Base-by-base conservation (phyloP, 2,113 vertebrate genomes). In the Pachyramphus minor region DNA sequence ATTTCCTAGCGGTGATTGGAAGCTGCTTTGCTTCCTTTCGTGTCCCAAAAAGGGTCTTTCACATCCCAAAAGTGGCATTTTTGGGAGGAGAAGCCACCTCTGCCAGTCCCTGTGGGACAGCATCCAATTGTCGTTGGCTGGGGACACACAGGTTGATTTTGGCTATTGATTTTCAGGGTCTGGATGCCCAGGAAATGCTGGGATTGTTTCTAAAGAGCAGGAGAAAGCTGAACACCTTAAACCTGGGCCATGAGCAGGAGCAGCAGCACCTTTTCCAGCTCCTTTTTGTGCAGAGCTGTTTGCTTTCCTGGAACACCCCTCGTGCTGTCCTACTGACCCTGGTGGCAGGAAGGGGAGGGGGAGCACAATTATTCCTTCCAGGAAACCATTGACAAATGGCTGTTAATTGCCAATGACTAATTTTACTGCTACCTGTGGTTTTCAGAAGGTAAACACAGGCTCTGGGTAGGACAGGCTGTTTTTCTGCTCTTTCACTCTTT, bases 371-470 rank as follows among this genome's bases (percentile, higher is more conserved):
- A 42, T 84, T 81, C 86, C 76, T 95, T 96, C 96, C 92, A 95
- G 83, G 94, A 96, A 97, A 96, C 84, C 90, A 68, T 93, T 79
- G 91, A 82, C 90, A 84, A 95, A 85, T 86, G 91, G 84, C 83
- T 79, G 81, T 66, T 97, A 96, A 96, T 97, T 97, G 74, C 93
- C 52, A 88, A 96, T 93, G 95, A 68, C 95, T 94, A 96, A 96
- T 97, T 96, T 97, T 96, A 74, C 82, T 52, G 60, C 92, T 95
- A 93, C 89, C 93, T 90, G 96, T 96, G 96, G 97, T 96, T 93
- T 97, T 85, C 76, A 71, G 14, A 94, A 95, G 92, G 94, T 94
- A 96, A 96, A 97, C 89, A 96, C 0, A 3, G 86, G 76, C 41
- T 62, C 76, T 56, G 76, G 4, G 24, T 16, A 13, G 0, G 18